Percentiles rank a stretch among this genome's conserved stretches.
Conservation (phyloP, 1,140 invertebrate species). For the Hylyphantes graminicola region DNA sequence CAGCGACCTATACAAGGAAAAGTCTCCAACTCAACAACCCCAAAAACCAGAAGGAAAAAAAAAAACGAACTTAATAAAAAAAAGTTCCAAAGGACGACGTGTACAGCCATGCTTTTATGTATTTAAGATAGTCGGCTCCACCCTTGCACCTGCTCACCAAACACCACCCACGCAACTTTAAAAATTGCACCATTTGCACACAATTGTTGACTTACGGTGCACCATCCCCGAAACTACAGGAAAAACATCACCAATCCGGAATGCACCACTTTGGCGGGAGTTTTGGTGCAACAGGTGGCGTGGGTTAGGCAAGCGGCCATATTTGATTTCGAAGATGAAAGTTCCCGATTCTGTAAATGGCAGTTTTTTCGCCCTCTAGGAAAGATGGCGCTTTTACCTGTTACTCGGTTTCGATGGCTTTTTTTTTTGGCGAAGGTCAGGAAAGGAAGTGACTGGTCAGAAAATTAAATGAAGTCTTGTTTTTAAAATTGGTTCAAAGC, state of each 20-base stretch:
- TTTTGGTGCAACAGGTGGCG: slow-evolving; percentile 29
- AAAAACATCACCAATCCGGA: background rate
- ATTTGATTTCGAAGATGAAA: background rate
- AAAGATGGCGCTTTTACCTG: background rate
- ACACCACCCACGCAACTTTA: slow-evolving; percentile 41
- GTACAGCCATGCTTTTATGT: slow-evolving; percentile 37
- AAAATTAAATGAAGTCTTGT: no score
- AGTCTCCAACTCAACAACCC: background rate
- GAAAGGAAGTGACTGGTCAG: no score
- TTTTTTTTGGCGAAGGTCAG: no score
- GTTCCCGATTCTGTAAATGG: slow-evolving; percentile 2
- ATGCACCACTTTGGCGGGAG: background rate
- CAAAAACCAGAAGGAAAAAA: background rate
- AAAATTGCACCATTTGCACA: background rate
- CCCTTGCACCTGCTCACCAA: slow-evolving; percentile 45
- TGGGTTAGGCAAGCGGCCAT: slow-evolving; percentile 13
- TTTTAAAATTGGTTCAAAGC: no score
- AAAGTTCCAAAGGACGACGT: slow-evolving; percentile 43
- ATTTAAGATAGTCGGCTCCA: slow-evolving; percentile 32
- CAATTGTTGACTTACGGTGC: background rate
- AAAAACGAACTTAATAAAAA: background rate
- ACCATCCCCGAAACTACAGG: background rate
- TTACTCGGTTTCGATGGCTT: no score
- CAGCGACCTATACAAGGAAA: slow-evolving; percentile 36
- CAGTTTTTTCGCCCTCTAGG: slow-evolving; percentile 3